Percentiles rank a stretch among this genome's conserved stretches.
Conservation (phyloP, 2,113 vertebrate species). For the Saccopteryx leptura region DNA sequence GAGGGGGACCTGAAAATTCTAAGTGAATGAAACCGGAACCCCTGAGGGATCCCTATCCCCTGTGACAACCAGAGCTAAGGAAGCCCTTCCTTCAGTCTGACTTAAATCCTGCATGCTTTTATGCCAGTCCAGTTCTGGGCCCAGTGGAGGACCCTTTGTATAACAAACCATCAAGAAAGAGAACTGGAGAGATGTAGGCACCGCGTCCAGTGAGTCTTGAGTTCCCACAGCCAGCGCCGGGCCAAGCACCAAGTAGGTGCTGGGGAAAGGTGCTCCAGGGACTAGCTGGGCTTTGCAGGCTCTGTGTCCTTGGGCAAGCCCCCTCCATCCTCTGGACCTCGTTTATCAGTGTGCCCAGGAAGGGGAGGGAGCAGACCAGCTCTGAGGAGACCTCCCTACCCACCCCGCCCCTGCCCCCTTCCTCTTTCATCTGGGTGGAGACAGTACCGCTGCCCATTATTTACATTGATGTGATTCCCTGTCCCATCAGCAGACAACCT, state of each 20-base stretch:
- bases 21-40: not conserved
- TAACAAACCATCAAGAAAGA: not conserved
- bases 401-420: not conserved
- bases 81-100: not conserved
- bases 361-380: fast-evolving
- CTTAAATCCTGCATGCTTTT: not conserved
- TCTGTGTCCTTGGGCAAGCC: not conserved
- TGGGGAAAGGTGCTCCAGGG: not conserved
- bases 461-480: not conserved
- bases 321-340: not conserved
- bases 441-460: fast-evolving
- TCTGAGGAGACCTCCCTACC: not conserved
- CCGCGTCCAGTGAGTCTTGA: not conserved
- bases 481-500: not conserved
- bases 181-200: not conserved
- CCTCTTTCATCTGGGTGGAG: not conserved
- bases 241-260: not conserved
- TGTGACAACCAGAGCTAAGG: not conserved
- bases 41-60: not conserved
- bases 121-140: not conserved
- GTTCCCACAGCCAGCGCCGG: not conserved
- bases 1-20: not conserved
- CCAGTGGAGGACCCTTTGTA: not conserved
- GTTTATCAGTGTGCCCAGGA: not conserved
- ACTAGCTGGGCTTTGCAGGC: not conserved